phyloP scores from a whole-genome alignment of 2,888 invertebrate genomes.

The Tetheella fluctuosa region DNA sequence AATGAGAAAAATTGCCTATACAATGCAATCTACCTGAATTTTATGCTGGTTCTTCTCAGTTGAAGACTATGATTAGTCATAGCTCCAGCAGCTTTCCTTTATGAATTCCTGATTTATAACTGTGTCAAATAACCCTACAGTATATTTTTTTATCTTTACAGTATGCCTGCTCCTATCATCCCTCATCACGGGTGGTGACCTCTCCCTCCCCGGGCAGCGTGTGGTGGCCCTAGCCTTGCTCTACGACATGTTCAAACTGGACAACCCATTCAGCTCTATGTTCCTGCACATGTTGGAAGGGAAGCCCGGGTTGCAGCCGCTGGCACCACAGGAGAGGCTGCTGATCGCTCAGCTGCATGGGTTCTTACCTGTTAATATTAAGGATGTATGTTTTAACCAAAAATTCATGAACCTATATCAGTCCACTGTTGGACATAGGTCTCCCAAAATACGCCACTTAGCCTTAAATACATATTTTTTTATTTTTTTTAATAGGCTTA shows the following conservation, averaged over 20 bases:
- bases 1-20: too few species aligned
- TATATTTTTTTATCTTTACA: constrained; percentile 30
- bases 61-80: too few species aligned
- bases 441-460: too few species aligned
- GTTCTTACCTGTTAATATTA: constrained; percentile 86
- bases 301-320: constrained; percentile 65
- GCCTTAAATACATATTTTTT: too few species aligned
- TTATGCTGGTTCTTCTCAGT: too few species aligned
- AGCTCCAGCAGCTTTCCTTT: too few species aligned
- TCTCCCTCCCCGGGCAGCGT: constrained; percentile 75
- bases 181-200: constrained; percentile 74
- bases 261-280: constrained; percentile 74
- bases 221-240: constrained; percentile 74
- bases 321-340: constrained; percentile 86
- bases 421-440: too few species aligned
- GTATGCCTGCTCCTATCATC: constrained; percentile 77
- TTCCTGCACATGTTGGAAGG: constrained; percentile 74
- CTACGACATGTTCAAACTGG: constrained; percentile 72
- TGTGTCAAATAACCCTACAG: too few species aligned
- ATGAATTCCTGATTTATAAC: too few species aligned
- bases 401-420: background rate
- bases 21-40: too few species aligned
- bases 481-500: too few species aligned
- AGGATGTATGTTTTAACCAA: constrained; percentile 86
- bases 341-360: constrained; percentile 89